Evolutionary conservation across 2,797 vertebrate genomes (phyloP).

Genomic region (Esox lucius): DNA sequence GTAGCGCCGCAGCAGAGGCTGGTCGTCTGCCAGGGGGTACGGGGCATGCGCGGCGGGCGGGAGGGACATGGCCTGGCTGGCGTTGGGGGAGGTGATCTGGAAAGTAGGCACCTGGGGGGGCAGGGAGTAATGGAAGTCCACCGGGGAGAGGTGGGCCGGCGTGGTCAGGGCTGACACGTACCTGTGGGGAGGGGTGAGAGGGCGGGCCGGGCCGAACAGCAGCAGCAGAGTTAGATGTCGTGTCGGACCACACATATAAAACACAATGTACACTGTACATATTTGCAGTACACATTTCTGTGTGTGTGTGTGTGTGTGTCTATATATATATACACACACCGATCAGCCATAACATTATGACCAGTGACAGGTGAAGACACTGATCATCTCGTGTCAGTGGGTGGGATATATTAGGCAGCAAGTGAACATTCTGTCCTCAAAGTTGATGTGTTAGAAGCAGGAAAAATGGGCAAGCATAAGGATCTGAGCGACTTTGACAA

Average conservation of each 20-base stretch:
- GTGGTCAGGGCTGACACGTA: constrained; percentile 97
- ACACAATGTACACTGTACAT: too few species aligned
- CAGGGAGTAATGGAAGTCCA: constrained; percentile 96
- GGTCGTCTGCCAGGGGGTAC: constrained; percentile 88
- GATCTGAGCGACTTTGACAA: too few species aligned
- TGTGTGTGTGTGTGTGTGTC: not conserved
- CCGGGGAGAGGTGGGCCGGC: constrained; percentile 92
- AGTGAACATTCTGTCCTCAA: too few species aligned
- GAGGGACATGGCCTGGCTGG: constrained; percentile 89
- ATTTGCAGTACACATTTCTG: too few species aligned
- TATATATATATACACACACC: too few species aligned
- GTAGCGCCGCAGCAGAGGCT: constrained; percentile 88
- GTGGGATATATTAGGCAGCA: too few species aligned
- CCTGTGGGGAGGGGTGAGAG: constrained; percentile 66
- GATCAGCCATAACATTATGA: too few species aligned
- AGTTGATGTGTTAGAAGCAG: too few species aligned
- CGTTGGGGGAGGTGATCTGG: constrained; percentile 95
- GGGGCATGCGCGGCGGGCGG: constrained; percentile 87
- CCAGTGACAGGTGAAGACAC: too few species aligned
- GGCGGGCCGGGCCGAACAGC: constrained; percentile 13
- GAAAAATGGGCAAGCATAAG: too few species aligned
- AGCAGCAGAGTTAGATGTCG: not conserved
- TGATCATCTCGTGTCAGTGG: too few species aligned
- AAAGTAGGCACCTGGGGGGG: constrained; percentile 94
- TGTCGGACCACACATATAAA: not conserved